Conservation (phyloP, 2,797 vertebrate species). For the Enteromius mattozi region DNA sequence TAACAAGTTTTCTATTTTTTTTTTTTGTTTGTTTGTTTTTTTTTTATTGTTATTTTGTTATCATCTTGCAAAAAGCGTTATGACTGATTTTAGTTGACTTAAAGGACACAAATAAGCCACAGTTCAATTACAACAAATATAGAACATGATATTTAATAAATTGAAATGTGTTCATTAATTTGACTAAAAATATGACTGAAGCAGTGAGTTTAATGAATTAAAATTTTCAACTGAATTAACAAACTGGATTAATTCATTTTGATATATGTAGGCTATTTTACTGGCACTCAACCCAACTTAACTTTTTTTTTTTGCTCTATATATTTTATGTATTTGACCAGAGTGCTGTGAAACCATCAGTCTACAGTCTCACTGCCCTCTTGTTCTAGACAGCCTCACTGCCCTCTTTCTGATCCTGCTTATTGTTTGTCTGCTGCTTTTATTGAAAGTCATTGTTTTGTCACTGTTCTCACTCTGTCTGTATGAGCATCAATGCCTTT, state of each 20-base stretch:
- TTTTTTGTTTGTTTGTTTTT: conserved; percentile 37
- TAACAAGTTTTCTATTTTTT: conserved; percentile 67
- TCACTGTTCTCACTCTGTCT: conserved; percentile 30
- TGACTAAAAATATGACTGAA: conserved; percentile 19
- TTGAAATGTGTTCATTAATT: background rate
- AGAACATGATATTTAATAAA: background rate
- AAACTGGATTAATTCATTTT: background rate
- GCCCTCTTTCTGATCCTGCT: conserved; percentile 28
- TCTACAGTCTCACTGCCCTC: conserved; percentile 39
- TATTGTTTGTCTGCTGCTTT: conserved; percentile 39
- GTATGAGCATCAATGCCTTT: conserved; percentile 19
- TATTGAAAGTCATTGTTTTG: conserved; percentile 49
- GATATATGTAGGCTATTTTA: background rate
- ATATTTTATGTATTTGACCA: conserved; percentile 47
- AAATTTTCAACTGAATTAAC: background rate
- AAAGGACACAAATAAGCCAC: background rate
- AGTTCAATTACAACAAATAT: background rate
- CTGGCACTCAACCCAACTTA: background rate
- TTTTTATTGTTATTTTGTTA: conserved; percentile 55
- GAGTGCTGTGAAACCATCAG: conserved; percentile 33
- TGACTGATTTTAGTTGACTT: conserved; percentile 33
- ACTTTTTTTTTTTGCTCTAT: background rate
- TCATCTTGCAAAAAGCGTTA: conserved; percentile 41
- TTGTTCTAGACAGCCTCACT: conserved; percentile 33
- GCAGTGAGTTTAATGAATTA: conserved; percentile 9